A percentile compares a stretch with the other conserved stretches of the same genome.
These are phyloP conservation scores for Lycophotia porphyrea DNA, from an alignment of 2,888 invertebrate species.

Conservation along the genomic window DNA sequence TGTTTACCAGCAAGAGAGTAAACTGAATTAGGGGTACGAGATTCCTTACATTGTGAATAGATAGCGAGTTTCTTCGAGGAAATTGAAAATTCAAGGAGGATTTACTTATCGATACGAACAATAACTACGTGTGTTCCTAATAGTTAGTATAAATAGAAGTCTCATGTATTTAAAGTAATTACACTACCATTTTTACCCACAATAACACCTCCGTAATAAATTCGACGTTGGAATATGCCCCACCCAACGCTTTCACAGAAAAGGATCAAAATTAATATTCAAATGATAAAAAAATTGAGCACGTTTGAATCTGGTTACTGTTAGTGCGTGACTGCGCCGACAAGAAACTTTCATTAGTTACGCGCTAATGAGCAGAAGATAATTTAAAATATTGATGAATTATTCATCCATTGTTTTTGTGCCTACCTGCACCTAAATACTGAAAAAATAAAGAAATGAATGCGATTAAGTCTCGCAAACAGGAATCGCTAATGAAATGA, in stretches of 20 bases:
- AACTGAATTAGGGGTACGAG: conserved; percentile 9
- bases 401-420: not conserved
- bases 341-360: conserved; percentile 37
- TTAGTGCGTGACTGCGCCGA: conserved; percentile 28
- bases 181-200: not conserved
- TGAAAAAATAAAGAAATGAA: not conserved
- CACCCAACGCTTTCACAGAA: not conserved
- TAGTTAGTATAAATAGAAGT: not conserved
- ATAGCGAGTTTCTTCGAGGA: not conserved
- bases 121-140: not conserved
- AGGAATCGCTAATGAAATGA: not conserved
- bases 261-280: conserved; percentile 26
- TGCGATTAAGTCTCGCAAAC: not conserved
- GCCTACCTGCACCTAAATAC: no score
- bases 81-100: not conserved
- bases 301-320: conserved; percentile 25
- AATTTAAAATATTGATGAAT: conserved; percentile 13
- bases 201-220: not conserved
- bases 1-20: conserved; percentile 13
- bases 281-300: conserved; percentile 23
- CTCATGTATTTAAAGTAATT: not conserved
- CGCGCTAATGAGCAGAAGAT: conserved; percentile 9
- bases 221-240: no score
- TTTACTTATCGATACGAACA: not conserved
- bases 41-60: not conserved